A percentile compares a stretch with the other conserved stretches of the same genome.
Conservation (phyloP, 2,797 vertebrate species). For the Chanos chanos region DNA sequence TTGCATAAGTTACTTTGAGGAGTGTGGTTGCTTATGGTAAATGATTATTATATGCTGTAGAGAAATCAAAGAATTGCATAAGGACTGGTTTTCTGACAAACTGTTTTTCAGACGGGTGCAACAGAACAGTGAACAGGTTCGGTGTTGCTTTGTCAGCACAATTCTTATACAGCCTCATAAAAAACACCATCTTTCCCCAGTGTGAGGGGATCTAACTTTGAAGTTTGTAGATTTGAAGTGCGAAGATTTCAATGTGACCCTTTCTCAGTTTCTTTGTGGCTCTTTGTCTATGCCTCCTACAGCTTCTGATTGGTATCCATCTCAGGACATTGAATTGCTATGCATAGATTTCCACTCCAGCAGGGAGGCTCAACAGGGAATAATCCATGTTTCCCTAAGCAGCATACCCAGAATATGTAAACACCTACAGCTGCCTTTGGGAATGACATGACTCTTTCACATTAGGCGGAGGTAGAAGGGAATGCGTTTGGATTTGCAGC, state of each 20-base stretch:
- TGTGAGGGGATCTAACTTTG: conserved; percentile 8
- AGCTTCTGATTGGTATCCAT: conserved; percentile 5
- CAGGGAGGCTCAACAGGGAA: neutral
- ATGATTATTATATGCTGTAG: too few species aligned
- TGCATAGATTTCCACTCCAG: conserved; percentile 14
- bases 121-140: too few species aligned
- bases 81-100: too few species aligned
- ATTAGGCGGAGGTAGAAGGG: neutral
- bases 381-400: neutral
- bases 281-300: neutral
- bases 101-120: too few species aligned
- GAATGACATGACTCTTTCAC: neutral
- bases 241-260: conserved; percentile 17
- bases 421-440: neutral
- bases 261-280: conserved; percentile 9
- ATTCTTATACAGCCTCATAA: neutral
- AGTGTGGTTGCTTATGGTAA: too few species aligned
- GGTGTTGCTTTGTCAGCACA: neutral
- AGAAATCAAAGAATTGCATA: too few species aligned
- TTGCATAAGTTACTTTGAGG: too few species aligned
- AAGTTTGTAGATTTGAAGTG: too few species aligned
- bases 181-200: neutral
- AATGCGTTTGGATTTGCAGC: neutral
- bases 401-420: neutral
- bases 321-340: conserved; percentile 9